Evolutionary conservation across 2,797 vertebrate genomes (phyloP).

Genomic region (Girardinus metallicus): DNA sequence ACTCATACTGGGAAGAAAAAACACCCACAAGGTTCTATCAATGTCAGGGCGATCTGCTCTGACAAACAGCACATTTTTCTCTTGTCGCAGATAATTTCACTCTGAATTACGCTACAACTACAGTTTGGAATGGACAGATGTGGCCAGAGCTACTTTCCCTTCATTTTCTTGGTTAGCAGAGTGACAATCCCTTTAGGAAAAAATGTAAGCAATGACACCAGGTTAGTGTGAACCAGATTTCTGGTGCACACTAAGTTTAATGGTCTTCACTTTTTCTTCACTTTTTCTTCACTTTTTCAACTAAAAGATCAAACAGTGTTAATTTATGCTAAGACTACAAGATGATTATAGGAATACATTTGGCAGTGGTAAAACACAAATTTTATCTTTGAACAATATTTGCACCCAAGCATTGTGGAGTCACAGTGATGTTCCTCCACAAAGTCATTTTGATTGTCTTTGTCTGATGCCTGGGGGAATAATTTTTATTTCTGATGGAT

Average conservation of each 20-base stretch:
- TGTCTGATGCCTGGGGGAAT: background rate
- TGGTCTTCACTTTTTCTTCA: background rate
- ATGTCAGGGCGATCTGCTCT: conserved; percentile 25
- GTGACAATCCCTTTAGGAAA: background rate
- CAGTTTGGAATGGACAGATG: conserved; percentile 3
- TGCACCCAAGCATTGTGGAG: background rate
- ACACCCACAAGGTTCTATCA: background rate
- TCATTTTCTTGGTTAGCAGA: conserved; percentile 2
- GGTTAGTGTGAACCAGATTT: too few relatives aligned
- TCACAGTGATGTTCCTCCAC: background rate
- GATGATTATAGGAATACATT: background rate
- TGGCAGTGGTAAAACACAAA: background rate
- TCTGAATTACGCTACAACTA: conserved; percentile 5
- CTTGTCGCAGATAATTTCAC: conserved; percentile 5
- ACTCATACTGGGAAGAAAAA: background rate
- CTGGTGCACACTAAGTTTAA: background rate
- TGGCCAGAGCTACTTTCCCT: background rate
- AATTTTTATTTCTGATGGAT: background rate
- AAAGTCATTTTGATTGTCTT: background rate
- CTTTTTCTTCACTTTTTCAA: background rate
- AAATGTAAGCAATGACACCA: background rate
- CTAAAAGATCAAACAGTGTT: background rate
- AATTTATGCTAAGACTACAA: background rate
- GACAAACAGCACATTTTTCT: conserved; percentile 16
- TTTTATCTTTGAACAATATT: background rate